Evolutionary conservation across 2,797 vertebrate species (phyloP).

Genomic region (Eleutherodactylus coqui): DNA sequence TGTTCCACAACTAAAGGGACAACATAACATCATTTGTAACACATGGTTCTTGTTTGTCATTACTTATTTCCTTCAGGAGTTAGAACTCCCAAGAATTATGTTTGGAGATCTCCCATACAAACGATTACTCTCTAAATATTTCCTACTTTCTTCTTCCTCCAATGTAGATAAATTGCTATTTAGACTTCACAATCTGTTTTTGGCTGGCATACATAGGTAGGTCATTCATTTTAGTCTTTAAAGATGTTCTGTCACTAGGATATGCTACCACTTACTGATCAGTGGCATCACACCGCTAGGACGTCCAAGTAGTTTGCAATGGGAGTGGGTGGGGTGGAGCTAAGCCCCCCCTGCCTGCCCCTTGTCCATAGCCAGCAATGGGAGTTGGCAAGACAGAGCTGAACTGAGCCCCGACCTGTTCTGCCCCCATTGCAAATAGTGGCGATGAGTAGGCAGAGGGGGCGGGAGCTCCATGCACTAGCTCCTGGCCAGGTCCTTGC

Average conservation of each 20-base stretch:
- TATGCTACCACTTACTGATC: not conserved
- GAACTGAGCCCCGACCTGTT: too few relatives aligned
- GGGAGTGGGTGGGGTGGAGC: too few relatives aligned
- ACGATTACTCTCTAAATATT: not conserved
- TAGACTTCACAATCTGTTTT: not conserved
- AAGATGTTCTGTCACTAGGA: not conserved
- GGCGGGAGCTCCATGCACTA: too few relatives aligned
- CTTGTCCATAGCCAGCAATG: too few relatives aligned
- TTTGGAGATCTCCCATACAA: slow-evolving; percentile 13
- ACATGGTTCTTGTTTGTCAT: slow-evolving; percentile 38
- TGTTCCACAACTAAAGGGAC: slow-evolving; percentile 27
- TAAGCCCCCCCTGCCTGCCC: too few relatives aligned
- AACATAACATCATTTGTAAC: not conserved
- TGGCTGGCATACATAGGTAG: not conserved
- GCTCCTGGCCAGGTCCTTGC: too few relatives aligned
- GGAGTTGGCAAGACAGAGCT: too few relatives aligned
- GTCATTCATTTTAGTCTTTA: too few relatives aligned
- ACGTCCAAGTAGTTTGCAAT: too few relatives aligned
- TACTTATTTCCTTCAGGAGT: not conserved
- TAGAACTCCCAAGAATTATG: not conserved
- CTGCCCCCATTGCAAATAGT: too few relatives aligned
- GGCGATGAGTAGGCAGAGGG: too few relatives aligned
- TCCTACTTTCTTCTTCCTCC: not conserved
- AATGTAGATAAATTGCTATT: not conserved
- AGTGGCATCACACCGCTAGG: not conserved